Evolutionary conservation across 2,113 vertebrate species (phyloP).

Genomic region (Malurus alboscapulatus): DNA sequence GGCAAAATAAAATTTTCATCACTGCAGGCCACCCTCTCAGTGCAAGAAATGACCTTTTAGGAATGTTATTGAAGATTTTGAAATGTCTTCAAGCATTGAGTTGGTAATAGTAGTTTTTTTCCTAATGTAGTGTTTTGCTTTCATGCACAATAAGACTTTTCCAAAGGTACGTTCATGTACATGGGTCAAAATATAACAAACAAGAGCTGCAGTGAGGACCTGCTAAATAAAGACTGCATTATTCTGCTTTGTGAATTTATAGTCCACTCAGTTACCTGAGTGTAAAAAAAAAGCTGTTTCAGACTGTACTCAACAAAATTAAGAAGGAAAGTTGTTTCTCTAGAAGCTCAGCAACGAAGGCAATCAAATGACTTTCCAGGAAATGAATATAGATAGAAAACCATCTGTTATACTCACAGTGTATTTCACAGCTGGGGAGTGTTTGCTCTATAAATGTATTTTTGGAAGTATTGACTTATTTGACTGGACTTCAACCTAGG

Average conservation of each 20-base stretch:
- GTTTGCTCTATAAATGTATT: neutral
- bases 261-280: neutral
- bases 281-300: neutral
- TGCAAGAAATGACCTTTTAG: neutral
- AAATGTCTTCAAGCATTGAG: neutral
- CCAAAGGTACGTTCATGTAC: neutral
- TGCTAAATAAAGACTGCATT: neutral
- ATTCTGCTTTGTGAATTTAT: neutral
- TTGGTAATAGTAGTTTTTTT: neutral
- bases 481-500: neutral
- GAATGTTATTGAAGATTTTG: neutral
- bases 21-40: neutral
- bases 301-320: neutral
- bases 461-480: neutral
- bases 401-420: neutral
- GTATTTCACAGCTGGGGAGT: neutral
- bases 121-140: rapidly evolving
- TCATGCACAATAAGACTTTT: neutral
- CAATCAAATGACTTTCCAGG: neutral
- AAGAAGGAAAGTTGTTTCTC: neutral
- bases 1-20: neutral
- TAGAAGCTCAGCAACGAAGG: neutral
- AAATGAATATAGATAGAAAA: neutral
- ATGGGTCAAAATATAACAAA: neutral
- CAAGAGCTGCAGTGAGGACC: neutral